These are phyloP conservation scores for Mactra quadrangularis DNA, from an alignment of 1,140 invertebrate genomes.

Conservation along the genomic window DNA sequence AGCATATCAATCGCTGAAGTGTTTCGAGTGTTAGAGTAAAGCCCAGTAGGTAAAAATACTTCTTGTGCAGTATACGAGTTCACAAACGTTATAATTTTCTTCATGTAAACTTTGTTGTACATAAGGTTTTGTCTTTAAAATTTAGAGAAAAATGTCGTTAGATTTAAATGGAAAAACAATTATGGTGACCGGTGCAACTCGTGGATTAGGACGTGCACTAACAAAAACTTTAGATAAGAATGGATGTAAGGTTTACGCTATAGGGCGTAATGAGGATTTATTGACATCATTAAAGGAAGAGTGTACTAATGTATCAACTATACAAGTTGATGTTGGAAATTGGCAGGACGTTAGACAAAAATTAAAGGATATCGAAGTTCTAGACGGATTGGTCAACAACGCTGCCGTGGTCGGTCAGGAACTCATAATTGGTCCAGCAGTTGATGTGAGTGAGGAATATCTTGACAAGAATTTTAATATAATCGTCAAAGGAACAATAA, in stretches of 20 bases:
- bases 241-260: slow-evolving; percentile 45
- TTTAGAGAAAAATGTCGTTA: slow-evolving; percentile 5
- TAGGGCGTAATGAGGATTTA: slow-evolving; percentile 11
- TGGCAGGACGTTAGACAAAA: slow-evolving; percentile 89
- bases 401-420: slow-evolving; percentile 84
- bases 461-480: neutral
- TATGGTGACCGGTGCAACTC: slow-evolving; percentile 44
- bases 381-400: slow-evolving; percentile 93
- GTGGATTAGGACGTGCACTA: slow-evolving; percentile 43
- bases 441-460: slow-evolving; percentile 9
- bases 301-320: slow-evolving; percentile 86
- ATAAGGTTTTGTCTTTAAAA: no score
- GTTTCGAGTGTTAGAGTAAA: no score
- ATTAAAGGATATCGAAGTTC: slow-evolving; percentile 84
- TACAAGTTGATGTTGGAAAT: slow-evolving; percentile 88
- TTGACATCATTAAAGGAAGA: slow-evolving; percentile 3
- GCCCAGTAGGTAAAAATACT: no score
- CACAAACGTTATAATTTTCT: no score
- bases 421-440: neutral
- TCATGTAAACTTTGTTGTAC: no score
- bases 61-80: no score
- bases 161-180: slow-evolving; percentile 23
- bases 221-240: slow-evolving; percentile 1
- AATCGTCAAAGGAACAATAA: slow-evolving; percentile 75
- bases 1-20: no score